A percentile compares a stretch with the other conserved stretches of the same genome.
These are phyloP conservation scores for Passer domesticus DNA, from an alignment of 2,113 vertebrate species.

Conservation along the genomic window DNA sequence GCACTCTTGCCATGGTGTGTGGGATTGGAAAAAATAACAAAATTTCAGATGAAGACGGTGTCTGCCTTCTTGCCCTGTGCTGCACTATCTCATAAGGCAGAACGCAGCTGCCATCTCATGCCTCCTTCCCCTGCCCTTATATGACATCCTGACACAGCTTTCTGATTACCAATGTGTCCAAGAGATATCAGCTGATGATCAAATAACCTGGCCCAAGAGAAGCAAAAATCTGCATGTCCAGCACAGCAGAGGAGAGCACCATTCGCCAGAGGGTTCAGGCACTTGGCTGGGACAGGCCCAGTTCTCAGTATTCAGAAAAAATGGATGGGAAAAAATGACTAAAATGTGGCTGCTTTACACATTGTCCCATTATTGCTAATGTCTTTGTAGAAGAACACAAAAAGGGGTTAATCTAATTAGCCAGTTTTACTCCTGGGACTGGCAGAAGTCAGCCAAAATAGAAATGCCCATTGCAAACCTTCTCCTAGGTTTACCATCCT, in stretches of 20 bases:
- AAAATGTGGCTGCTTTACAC: neutral
- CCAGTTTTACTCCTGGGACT: neutral
- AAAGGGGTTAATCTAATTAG: conserved; percentile 40
- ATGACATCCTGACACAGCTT: rapidly evolving
- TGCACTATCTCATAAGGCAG: neutral
- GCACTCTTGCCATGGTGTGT: neutral
- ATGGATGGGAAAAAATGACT: neutral
- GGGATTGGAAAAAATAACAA: neutral
- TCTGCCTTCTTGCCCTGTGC: neutral
- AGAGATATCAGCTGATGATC: neutral
- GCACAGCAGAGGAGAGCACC: neutral
- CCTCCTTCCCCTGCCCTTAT: neutral
- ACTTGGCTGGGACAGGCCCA: neutral
- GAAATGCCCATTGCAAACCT: neutral
- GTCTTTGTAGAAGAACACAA: neutral
- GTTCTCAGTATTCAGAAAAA: neutral
- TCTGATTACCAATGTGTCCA: neutral
- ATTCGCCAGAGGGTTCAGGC: neutral
- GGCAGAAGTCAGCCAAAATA: conserved; percentile 34
- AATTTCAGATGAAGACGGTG: neutral
- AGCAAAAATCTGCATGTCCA: neutral
- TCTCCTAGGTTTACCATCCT: neutral
- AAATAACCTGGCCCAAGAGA: neutral
- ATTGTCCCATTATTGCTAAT: neutral
- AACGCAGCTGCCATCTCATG: neutral